Evolutionary conservation across 1,140 invertebrate genomes (phyloP).

Genomic region (Triops cancriformis): DNA sequence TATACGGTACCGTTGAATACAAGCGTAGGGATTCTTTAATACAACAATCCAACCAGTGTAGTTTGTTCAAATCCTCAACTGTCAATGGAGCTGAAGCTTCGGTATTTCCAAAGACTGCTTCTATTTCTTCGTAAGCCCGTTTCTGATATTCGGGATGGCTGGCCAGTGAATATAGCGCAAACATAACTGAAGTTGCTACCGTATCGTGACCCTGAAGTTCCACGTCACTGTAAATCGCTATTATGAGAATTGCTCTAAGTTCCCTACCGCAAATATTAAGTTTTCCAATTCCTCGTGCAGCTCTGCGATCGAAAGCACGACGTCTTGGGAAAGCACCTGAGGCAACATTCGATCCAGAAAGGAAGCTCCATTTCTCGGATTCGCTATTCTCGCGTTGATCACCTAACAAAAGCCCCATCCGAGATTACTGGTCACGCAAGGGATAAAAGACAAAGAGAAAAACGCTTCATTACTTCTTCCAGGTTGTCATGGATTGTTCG

Average conservation of each 20-base stretch:
- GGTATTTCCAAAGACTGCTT: background rate
- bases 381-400: background rate
- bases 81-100: background rate
- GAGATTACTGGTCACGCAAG: background rate
- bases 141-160: background rate
- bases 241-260: background rate
- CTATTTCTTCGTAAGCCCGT: background rate
- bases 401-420: background rate
- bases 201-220: background rate
- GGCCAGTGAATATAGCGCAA: background rate
- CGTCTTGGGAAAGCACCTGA: background rate
- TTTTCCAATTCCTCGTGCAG: background rate
- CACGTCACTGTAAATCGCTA: background rate
- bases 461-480: background rate
- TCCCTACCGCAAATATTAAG: background rate
- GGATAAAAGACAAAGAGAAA: background rate
- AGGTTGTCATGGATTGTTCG: background rate
- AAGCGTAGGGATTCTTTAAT: constrained; percentile 6
- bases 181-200: background rate
- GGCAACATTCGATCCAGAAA: background rate
- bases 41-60: background rate
- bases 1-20: background rate
- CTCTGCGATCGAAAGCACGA: background rate
- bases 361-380: background rate
- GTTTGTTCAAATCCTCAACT: background rate